Evolutionary conservation across 2,888 invertebrate species (phyloP), one percentile per base, ranked within the genome.

Genomic region (Drosophila tripunctata): DNA sequence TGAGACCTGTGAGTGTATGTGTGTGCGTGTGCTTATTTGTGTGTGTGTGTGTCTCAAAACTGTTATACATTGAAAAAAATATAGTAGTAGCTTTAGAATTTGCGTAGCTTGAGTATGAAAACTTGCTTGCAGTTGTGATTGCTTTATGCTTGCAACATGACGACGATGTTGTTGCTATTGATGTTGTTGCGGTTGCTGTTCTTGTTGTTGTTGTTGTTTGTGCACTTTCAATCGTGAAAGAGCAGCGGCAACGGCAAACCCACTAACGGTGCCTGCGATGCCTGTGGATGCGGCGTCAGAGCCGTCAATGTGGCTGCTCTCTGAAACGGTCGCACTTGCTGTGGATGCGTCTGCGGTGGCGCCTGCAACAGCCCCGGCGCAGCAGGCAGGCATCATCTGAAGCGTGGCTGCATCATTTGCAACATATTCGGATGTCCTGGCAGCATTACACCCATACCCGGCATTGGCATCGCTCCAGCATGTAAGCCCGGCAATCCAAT

Each of bases 361-460:
- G 81, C 87, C 88, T 81, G 86, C 80, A 89, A 86, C 84, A 90
- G 91, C 41, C 84, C 87, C 90, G 94, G 93, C 85, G 92, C 94
- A 93, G 56, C 64, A 19, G 86, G 64, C 76, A 88, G 72, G 92
- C 94, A 95, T 96, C 96, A 96, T 94, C 96, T 96, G 93, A 94
- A 96, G 92, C 96, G 95, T 81, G 96, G 96, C 92, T 95, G 96
- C 96, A 96, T 95, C 93, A 93, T 92, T 85, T 92, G 92, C 88
- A 93, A 88, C 92, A 93, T 92, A 14, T 87, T 82, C 19, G 90
- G 91, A 70, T 90, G 91, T 24, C 91, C 91, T 4, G 90, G 91
- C 90, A 93, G 89, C 92, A 93, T 92, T 56, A 93, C 92, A 88
- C 91, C 90, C 92, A 92, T 90, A 69, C 91, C 91, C 21, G 90